phyloP scores from a whole-genome alignment of 1,140 invertebrate species.

The Orius insidiosus region DNA sequence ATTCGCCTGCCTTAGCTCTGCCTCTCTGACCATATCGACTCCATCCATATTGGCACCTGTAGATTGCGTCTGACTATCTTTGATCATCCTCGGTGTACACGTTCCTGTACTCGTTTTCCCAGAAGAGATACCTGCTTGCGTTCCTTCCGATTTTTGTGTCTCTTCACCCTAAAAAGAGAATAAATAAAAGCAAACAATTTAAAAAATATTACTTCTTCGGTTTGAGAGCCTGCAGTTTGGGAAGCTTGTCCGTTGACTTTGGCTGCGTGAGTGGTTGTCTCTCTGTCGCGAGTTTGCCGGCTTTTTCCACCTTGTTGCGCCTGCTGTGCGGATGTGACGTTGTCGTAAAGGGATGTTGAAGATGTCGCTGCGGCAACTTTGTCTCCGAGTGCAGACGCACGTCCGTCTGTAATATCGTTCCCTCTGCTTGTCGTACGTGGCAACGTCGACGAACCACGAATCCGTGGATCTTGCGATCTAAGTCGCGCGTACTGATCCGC shows the following conservation, averaged over 20 bases:
- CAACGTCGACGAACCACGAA: conserved; percentile 65
- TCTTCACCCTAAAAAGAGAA: conserved; percentile 9
- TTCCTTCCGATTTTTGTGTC: conserved; percentile 36
- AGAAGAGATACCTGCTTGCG: conserved; percentile 48
- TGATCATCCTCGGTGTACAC: conserved; percentile 20
- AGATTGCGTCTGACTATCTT: conserved; percentile 13
- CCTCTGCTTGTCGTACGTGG: conserved; percentile 55
- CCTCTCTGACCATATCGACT: conserved; percentile 31
- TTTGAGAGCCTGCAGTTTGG: conserved; percentile 21
- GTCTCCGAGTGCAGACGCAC: conserved; percentile 30
- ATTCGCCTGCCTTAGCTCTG: conserved; percentile 33
- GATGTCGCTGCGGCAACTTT: conserved; percentile 68
- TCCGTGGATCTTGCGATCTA: conserved; percentile 65
- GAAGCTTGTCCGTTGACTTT: conserved; percentile 19
- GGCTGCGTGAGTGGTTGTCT: conserved; percentile 25
- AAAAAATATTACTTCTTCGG: conserved; percentile 20
- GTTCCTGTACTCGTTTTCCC: conserved; percentile 23
- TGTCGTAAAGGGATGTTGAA: conserved; percentile 77
- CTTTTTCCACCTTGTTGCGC: conserved; percentile 10
- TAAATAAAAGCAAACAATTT: background rate
- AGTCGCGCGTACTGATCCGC: conserved; percentile 77
- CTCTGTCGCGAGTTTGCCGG: conserved; percentile 27
- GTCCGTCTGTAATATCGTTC: conserved; percentile 43
- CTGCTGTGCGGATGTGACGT: conserved; percentile 38
- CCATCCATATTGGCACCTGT: conserved; percentile 27